Conservation (phyloP, 2,888 invertebrate species). For the Apomyelois bistriatella region DNA sequence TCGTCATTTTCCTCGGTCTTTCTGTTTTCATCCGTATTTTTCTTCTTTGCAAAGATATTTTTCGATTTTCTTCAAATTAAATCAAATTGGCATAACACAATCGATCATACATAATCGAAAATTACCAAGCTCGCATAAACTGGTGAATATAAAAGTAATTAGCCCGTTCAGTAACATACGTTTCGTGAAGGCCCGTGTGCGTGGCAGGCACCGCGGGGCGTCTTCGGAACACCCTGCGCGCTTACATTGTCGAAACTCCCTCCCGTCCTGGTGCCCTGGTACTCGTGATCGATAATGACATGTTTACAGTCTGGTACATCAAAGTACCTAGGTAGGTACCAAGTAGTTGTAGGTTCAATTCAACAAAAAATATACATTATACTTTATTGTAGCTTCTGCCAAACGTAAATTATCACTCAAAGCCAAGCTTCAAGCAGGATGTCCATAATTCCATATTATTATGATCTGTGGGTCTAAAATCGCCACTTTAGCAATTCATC, state of each 20-base stretch:
- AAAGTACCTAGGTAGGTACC: not conserved
- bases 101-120: conserved; percentile 6
- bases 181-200: conserved; percentile 34
- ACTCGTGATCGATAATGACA: conserved; percentile 32
- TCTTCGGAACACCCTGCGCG: conserved; percentile 30
- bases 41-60: too few species aligned
- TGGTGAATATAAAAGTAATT: conserved; percentile 22
- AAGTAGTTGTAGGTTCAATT: not conserved
- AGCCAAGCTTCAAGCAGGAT: too few species aligned
- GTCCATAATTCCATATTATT: too few species aligned
- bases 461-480: too few species aligned
- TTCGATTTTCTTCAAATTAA: not conserved
- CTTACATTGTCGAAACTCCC: conserved; percentile 39
- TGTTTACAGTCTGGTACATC: conserved; percentile 11
- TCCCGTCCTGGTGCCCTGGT: conserved; percentile 42
- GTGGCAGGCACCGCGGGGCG: conserved; percentile 57
- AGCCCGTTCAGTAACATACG: conserved; percentile 14
- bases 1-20: too few species aligned
- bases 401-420: too few species aligned
- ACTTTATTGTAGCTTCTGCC: too few species aligned
- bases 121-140: conserved; percentile 22
- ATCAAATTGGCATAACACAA: not conserved
- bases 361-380: too few species aligned
- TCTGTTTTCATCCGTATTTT: too few species aligned
- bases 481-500: too few species aligned